Evolutionary conservation across 1,140 invertebrate genomes (phyloP), one percentile per base, ranked within the genome.

Genomic region (Danaus melanippus): DNA sequence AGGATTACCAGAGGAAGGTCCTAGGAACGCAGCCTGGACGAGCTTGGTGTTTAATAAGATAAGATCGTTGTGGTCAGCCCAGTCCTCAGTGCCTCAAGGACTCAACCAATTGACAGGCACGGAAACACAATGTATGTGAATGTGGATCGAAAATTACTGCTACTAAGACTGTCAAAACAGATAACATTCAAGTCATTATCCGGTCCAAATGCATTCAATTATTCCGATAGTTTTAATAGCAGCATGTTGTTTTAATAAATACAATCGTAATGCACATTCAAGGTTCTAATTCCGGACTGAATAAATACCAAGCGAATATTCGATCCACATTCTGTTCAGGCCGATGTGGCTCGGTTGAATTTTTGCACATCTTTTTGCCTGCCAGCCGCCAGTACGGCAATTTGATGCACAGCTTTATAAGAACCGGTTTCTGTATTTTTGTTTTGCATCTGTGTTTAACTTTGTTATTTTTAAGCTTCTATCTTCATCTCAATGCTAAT

Each of bases 1-100:
- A 86, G 83, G 83, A 56, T 62, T 86, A 50, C 81, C 83, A 56
- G 83, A 86, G 56, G 84, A 86, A 64, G 81, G 84, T 43, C 79
- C 81, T 10, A 66, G 84, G 51, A 84, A 69, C 53, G 81, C 89
- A 69, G 88, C 92, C 64, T 93, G 93, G 91, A 92, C 92, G 17
- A 93, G 92, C 49, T 83, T 93, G 61, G 92, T 95, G 53, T 90
- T 95, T 69, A 93, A 93, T 70, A 96, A 95, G 89, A 95, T 95
- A 78, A 93, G 93, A 74, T 95, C 94, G 9, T 85, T 96, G 53
- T 95, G 94, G 94, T 93, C 90, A 63, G 90, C 90, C 62, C 92
- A 93, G 62, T 90, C 91, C 12, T 91, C 90, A 46, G 91, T 91
- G 49, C 88, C 91, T 42, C 91, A 90, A 77, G 93, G 93, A 67